These are phyloP conservation scores for Brachyistius frenatus DNA, from an alignment of 2,113 vertebrate genomes.

Conservation along the genomic window DNA sequence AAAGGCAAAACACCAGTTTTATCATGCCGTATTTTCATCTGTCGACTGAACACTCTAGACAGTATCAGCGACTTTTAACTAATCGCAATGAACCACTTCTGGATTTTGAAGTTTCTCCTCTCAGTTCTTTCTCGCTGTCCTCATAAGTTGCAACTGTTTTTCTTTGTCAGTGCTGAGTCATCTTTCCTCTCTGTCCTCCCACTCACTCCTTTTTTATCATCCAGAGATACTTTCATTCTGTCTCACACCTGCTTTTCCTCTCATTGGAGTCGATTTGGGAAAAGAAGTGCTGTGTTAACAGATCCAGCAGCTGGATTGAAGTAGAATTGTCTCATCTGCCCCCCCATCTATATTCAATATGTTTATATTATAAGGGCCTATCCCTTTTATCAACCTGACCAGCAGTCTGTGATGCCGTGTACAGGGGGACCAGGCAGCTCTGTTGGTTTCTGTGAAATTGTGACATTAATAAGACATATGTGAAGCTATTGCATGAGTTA, in stretches of 20 bases:
- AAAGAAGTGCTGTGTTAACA: neutral
- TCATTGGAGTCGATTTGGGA: neutral
- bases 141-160: neutral
- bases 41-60: neutral
- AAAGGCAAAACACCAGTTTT: no score
- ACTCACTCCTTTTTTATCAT: constrained; percentile 11
- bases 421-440: no score
- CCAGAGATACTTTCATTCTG: neutral
- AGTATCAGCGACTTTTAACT: neutral
- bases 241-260: neutral
- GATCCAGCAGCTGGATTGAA: neutral
- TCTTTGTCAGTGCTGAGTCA: neutral
- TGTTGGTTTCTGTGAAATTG: neutral
- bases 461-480: neutral
- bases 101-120: neutral
- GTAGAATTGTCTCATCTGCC: neutral
- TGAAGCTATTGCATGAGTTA: constrained; percentile 9
- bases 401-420: neutral
- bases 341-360: neutral
- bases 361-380: no score
- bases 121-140: neutral
- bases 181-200: neutral
- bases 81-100: neutral
- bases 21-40: neutral
- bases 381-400: neutral